Conservation (phyloP, 2,888 invertebrate genomes). For the Luffia ferchaultella region DNA sequence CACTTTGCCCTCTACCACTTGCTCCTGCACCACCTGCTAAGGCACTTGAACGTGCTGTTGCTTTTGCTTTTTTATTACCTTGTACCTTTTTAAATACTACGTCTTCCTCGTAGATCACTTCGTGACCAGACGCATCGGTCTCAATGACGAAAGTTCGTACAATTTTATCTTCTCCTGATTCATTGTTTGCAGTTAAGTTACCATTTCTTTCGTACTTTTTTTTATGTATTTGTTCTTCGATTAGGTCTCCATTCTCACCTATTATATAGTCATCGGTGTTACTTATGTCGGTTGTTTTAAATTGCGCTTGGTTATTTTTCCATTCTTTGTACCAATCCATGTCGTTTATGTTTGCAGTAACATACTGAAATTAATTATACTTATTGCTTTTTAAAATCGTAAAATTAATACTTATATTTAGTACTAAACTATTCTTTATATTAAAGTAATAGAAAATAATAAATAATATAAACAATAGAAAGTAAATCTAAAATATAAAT, state of each 20-base stretch:
- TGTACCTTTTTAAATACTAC: conserved; percentile 25
- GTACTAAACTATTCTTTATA: no score
- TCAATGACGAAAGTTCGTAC: conserved; percentile 24
- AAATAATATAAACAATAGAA: no score
- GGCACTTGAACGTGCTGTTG: background rate
- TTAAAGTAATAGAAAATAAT: no score
- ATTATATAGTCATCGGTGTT: conserved; percentile 20
- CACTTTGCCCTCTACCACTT: background rate
- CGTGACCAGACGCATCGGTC: conserved; percentile 27
- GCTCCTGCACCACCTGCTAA: conserved; percentile 3
- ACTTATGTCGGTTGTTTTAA: conserved; percentile 20
- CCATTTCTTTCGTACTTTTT: conserved; percentile 22
- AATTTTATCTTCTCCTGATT: conserved; percentile 22
- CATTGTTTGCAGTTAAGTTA: conserved; percentile 9
- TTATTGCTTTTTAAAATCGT: no score
- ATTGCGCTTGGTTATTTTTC: conserved; percentile 3
- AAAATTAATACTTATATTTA: no score
- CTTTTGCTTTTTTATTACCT: conserved; percentile 6
- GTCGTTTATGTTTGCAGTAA: background rate
- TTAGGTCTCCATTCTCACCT: conserved; percentile 21
- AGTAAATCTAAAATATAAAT: no score
- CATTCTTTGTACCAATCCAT: background rate
- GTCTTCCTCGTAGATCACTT: conserved; percentile 34
- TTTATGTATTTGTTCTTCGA: conserved; percentile 20
- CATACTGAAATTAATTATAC: background rate